Base-by-base conservation (phyloP, 1,140 invertebrate genomes). In the Lepidurus apus region DNA sequence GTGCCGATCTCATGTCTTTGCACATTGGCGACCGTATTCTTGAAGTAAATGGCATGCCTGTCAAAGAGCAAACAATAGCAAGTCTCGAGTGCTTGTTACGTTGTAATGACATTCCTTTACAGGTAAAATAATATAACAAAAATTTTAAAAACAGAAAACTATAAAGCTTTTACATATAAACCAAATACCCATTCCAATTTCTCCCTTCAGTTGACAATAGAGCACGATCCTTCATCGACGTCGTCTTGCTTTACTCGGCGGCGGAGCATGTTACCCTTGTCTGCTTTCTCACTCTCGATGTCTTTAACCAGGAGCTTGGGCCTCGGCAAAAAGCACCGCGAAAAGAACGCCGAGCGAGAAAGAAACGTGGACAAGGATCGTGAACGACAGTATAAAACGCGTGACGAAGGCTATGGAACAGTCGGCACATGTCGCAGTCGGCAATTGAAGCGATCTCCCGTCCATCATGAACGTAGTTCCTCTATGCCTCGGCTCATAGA, bases 11-110 rank as follows among this genome's bases (percentile, higher is more conserved):
- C 24, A 91, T 95, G 88, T 91, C 93, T 13, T 87, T 95, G 47
- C 94, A 94, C 84, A 92, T 97, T 81, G 95, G 95, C 24, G 95
- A 97, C 85, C 88, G 91, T 83, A 95, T 97, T 79, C 86, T 97
- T 75, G 95, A 97, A 88, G 93, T 97, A 17, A 96, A 97, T 88
- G 95, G 95, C 1, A 90, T 92, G 1, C 92, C 93, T 4, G 91
- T 96, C 0, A 91, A 91, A 83, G 92, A 93, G 83, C 90, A 91
- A 78, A 89, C 91, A 1, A 87, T 93, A 73, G 90, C 92, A 80
- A 91, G 90, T 78, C 91, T 94, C 75, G 92, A 95, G 84, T 90
- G 92, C 84, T 85, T 92, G 21, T 89, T 94, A 78, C 87, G 89
- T 80, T 90, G 91, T 81, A 91, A 91, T 0, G 91, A 93, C 80